phyloP scores from a whole-genome alignment of 2,797 vertebrate species.

The Erethizon dorsatum region DNA sequence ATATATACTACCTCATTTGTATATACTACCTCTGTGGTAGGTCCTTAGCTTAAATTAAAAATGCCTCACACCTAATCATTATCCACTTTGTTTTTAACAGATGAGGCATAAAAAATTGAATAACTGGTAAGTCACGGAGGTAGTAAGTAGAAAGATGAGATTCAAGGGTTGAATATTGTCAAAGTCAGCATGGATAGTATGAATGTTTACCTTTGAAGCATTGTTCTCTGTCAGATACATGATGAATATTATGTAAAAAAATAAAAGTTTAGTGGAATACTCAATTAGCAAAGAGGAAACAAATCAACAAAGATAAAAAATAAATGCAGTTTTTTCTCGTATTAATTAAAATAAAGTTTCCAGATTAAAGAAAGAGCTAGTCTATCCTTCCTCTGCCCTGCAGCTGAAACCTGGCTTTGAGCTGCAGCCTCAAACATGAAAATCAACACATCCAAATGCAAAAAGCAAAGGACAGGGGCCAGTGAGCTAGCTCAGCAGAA shows the following conservation, averaged over 20 bases:
- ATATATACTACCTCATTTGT: neutral
- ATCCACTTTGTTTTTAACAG: neutral
- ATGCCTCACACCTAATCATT: neutral
- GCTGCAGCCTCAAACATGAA: fast-evolving
- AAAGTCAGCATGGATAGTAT: neutral
- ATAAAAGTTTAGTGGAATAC: neutral
- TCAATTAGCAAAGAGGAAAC: neutral
- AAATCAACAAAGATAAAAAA: neutral
- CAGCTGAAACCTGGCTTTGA: neutral
- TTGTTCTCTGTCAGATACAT: neutral
- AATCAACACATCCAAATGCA: neutral
- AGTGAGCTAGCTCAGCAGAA: no score
- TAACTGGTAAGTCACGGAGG: neutral
- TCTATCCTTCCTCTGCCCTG: neutral
- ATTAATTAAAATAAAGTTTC: neutral
- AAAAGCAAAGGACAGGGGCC: neutral
- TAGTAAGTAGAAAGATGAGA: neutral
- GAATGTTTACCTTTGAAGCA: neutral
- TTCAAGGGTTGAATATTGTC: neutral
- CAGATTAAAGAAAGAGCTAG: neutral
- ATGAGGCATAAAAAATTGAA: neutral
- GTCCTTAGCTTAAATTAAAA: conserved; percentile 26
- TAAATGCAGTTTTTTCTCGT: neutral
- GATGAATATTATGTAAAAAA: neutral
- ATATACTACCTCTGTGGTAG: neutral